Conservation (phyloP, 1,140 invertebrate genomes). For the Dendroctonus valens region DNA sequence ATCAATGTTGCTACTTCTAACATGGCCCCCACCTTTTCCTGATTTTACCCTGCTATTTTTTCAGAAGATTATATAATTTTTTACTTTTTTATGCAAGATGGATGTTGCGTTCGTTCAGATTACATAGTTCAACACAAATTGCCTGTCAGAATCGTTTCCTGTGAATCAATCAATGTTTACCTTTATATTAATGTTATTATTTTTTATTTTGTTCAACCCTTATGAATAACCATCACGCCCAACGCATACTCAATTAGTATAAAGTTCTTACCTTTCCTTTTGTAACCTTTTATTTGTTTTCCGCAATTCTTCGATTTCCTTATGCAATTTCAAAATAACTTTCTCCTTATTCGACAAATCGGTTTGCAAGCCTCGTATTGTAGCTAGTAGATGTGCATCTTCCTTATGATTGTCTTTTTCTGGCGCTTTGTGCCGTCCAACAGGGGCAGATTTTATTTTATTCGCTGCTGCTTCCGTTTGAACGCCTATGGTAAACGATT, state of each 20-base stretch:
- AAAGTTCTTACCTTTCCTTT: conserved; percentile 58
- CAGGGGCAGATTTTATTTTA: neutral
- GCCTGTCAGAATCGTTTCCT: too few relatives aligned
- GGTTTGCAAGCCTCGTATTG: conserved; percentile 71
- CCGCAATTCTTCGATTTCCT: conserved; percentile 70
- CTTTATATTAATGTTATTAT: too few relatives aligned
- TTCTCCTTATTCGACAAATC: conserved; percentile 73
- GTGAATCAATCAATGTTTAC: too few relatives aligned
- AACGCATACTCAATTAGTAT: neutral
- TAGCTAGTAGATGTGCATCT: conserved; percentile 72
- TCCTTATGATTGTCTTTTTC: conserved; percentile 55
- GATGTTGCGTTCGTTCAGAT: too few relatives aligned
- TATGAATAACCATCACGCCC: neutral
- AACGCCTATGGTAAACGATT: conserved; percentile 35
- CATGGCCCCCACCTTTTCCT: too few relatives aligned
- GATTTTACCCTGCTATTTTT: too few relatives aligned
- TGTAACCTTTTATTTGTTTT: conserved; percentile 72
- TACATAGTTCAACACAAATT: too few relatives aligned
- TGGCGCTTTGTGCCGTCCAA: neutral
- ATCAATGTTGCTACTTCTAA: too few relatives aligned
- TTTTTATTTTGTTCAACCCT: too few relatives aligned
- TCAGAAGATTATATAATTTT: too few relatives aligned
- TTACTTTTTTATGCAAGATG: too few relatives aligned
- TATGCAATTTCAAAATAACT: conserved; percentile 64
- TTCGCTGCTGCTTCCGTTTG: conserved; percentile 38